Conservation (phyloP, 1,140 invertebrate species). For the Drosophila mayri region DNA sequence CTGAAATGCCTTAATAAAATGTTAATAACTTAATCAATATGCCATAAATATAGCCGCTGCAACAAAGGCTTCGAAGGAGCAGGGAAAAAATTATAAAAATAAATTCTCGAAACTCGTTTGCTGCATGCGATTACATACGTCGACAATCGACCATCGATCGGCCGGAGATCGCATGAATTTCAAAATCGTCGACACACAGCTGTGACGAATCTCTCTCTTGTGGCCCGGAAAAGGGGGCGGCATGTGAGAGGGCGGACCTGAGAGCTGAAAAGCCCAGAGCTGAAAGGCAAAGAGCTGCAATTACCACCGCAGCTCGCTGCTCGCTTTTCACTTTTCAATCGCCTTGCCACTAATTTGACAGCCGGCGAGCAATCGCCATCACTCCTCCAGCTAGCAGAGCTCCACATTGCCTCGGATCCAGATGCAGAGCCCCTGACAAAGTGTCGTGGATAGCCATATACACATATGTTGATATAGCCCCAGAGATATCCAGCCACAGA, state of each 20-base stretch:
- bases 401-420: background rate
- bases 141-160: slow-evolving; percentile 37
- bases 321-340: slow-evolving; percentile 80
- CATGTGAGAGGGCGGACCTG: slow-evolving; percentile 53
- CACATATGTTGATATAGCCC: slow-evolving; percentile 50
- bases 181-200: slow-evolving; percentile 76
- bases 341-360: slow-evolving; percentile 77
- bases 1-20: slow-evolving; percentile 80
- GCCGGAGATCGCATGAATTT: slow-evolving; percentile 70
- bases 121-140: slow-evolving; percentile 75
- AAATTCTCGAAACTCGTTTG: slow-evolving; percentile 81
- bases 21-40: slow-evolving; percentile 83
- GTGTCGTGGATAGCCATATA: slow-evolving; percentile 63
- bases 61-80: slow-evolving; percentile 57
- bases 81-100: slow-evolving; percentile 74
- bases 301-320: slow-evolving; percentile 37
- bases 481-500: slow-evolving; percentile 15
- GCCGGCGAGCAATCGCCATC: slow-evolving; percentile 77
- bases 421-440: slow-evolving; percentile 51
- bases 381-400: slow-evolving; percentile 35
- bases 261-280: background rate
- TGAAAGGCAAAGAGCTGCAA: slow-evolving; percentile 45
- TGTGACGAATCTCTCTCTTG: slow-evolving; percentile 69
- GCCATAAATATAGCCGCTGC: slow-evolving; percentile 72
- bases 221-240: slow-evolving; percentile 18